Evolutionary conservation across 2,888 invertebrate genomes (phyloP).

Genomic region (Scaptomyza parva): DNA sequence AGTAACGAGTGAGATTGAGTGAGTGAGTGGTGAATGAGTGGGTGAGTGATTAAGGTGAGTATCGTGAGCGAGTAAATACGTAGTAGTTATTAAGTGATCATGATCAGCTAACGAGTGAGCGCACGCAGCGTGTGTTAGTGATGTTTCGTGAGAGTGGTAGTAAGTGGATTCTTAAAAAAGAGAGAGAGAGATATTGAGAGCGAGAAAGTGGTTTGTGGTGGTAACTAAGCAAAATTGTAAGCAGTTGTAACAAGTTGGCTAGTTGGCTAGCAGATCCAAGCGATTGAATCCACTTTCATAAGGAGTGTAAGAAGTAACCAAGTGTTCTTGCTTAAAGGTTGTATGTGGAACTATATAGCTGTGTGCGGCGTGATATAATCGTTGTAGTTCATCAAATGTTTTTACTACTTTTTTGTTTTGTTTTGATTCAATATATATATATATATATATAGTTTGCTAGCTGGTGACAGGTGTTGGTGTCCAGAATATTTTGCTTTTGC

Average conservation of each 20-base stretch:
- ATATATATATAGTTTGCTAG: conserved; percentile 30
- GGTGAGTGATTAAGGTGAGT: conserved; percentile 32
- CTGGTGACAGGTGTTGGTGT: conserved; percentile 45
- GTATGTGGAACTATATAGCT: conserved; percentile 29
- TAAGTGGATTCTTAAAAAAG: conserved; percentile 6
- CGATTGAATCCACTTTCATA: conserved; percentile 1
- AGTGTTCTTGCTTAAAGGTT: conserved; percentile 18
- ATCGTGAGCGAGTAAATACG: conserved; percentile 31
- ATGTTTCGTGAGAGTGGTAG: conserved; percentile 31
- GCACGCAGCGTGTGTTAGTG: conserved; percentile 52
- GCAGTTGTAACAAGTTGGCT: conserved; percentile 17
- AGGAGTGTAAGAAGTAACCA: conserved; percentile 8
- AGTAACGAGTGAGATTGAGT: conserved; percentile 17
- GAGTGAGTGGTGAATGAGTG: conserved; percentile 31
- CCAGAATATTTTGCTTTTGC: conserved; percentile 42
- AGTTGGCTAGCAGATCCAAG: not conserved
- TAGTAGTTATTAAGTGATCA: conserved; percentile 45
- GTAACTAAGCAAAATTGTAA: conserved; percentile 30
- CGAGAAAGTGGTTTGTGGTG: conserved; percentile 17
- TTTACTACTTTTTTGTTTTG: conserved; percentile 50
- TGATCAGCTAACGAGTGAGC: conserved; percentile 61
- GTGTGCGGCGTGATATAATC: conserved; percentile 38
- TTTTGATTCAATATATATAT: conserved; percentile 16
- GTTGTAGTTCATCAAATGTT: conserved; percentile 32
- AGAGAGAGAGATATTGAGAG: conserved; percentile 21